phyloP scores from a whole-genome alignment of 2,888 invertebrate species.

The Ochropacha duplaris region DNA sequence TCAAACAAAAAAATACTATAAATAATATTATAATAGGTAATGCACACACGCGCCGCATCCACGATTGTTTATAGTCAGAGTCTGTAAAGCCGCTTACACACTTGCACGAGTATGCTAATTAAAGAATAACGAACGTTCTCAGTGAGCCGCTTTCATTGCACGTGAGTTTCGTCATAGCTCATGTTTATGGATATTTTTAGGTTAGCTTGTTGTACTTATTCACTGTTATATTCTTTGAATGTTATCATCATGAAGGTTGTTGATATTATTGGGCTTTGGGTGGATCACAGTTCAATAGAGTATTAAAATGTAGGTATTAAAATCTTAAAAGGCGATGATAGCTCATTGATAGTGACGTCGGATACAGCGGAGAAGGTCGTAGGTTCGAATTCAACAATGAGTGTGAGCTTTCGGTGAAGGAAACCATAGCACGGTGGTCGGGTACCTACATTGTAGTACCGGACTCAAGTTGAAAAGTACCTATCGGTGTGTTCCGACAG shows the following conservation, averaged over 20 bases:
- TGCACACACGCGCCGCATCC: conserved; percentile 30
- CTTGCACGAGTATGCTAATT: conserved; percentile 21
- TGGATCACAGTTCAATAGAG: no score
- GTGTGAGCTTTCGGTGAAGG: no score
- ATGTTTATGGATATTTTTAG: conserved; percentile 3
- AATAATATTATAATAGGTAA: conserved; percentile 19
- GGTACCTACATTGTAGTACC: no score
- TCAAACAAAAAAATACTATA: conserved; percentile 12
- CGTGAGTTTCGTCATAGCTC: conserved; percentile 20
- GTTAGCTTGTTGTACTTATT: background rate
- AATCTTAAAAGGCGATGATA: no score
- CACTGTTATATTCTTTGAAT: background rate
- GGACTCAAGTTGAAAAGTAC: no score
- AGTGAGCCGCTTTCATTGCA: conserved; percentile 15
- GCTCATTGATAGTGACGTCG: no score
- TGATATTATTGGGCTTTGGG: background rate
- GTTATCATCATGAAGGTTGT: background rate
- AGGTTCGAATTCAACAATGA: no score
- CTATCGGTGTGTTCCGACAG: no score
- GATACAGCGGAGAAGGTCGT: no score
- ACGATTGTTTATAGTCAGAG: conserved; percentile 19
- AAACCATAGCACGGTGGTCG: no score
- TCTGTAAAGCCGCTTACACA: conserved; percentile 7
- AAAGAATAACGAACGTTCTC: conserved; percentile 30
- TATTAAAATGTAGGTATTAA: no score